Evolutionary conservation across 2,888 invertebrate genomes (phyloP).

Genomic region (Drosophila robusta): DNA sequence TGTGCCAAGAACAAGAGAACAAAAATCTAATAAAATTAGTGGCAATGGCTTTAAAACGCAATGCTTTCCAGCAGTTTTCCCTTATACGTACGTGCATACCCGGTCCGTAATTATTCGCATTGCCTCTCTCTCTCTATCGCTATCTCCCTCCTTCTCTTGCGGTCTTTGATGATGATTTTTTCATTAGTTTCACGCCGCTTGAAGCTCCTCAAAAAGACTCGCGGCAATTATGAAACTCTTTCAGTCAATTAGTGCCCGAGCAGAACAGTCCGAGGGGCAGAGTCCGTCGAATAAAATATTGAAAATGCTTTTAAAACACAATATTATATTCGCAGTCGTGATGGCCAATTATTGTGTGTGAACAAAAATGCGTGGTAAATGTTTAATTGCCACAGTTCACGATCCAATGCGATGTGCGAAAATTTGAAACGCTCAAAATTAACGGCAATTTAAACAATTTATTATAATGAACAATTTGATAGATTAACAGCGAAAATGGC

Average conservation of each 20-base stretch:
- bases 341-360: slow-evolving; percentile 52
- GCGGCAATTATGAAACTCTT: slow-evolving; percentile 28
- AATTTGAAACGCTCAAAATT: slow-evolving; percentile 64
- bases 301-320: slow-evolving; percentile 29
- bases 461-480: slow-evolving; percentile 46
- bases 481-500: slow-evolving; percentile 24
- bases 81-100: background rate
- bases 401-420: slow-evolving; percentile 46
- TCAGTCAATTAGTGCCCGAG: slow-evolving; percentile 56
- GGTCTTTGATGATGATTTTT: slow-evolving; percentile 56
- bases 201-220: slow-evolving; percentile 41
- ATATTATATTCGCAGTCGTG: slow-evolving; percentile 51
- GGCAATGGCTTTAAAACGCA: slow-evolving; percentile 71
- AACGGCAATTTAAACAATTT: slow-evolving; percentile 58
- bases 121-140: no score
- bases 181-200: slow-evolving; percentile 64
- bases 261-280: slow-evolving; percentile 10
- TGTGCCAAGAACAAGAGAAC: slow-evolving; percentile 40
- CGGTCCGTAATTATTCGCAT: slow-evolving; percentile 13
- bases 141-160: slow-evolving; percentile 10
- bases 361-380: slow-evolving; percentile 71
- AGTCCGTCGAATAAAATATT: slow-evolving; percentile 35
- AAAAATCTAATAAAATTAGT: slow-evolving; percentile 72
- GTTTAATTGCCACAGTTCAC: slow-evolving; percentile 71
- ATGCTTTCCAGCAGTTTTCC: slow-evolving; percentile 38